Conservation (phyloP, 2,797 vertebrate genomes). For the Danio jaintianensis region DNA sequence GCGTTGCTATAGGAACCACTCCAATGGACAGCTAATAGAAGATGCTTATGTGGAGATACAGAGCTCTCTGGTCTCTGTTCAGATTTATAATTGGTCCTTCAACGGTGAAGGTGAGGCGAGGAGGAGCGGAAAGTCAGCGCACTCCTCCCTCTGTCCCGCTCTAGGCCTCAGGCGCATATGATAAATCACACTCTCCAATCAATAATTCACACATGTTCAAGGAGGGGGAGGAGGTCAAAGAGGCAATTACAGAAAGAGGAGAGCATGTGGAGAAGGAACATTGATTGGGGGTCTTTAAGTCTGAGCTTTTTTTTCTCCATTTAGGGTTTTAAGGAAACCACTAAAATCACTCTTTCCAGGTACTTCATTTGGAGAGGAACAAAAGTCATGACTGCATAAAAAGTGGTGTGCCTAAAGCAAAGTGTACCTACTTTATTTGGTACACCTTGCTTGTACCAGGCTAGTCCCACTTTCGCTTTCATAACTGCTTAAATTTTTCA, state of each 20-base stretch:
- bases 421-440: no score
- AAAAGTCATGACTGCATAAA: no score
- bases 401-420: no score
- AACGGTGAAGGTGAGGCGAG: conserved; percentile 56
- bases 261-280: not conserved
- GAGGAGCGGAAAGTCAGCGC: conserved; percentile 51
- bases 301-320: not conserved
- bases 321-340: not conserved
- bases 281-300: not conserved
- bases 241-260: conserved; percentile 48
- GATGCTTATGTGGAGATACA: conserved; percentile 47
- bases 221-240: conserved; percentile 48
- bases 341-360: not conserved
- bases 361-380: no score
- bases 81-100: conserved; percentile 72
- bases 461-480: no score
- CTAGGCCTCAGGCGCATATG: conserved; percentile 54
- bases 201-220: conserved; percentile 77
- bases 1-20: conserved; percentile 51
- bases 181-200: conserved; percentile 73
- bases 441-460: no score
- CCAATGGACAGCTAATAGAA: conserved; percentile 6
- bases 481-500: no score
- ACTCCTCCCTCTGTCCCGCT: conserved; percentile 50
- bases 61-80: conserved; percentile 66